Evolutionary conservation across 1,140 invertebrate species (phyloP).

Genomic region (Harlomillsia oculata): DNA sequence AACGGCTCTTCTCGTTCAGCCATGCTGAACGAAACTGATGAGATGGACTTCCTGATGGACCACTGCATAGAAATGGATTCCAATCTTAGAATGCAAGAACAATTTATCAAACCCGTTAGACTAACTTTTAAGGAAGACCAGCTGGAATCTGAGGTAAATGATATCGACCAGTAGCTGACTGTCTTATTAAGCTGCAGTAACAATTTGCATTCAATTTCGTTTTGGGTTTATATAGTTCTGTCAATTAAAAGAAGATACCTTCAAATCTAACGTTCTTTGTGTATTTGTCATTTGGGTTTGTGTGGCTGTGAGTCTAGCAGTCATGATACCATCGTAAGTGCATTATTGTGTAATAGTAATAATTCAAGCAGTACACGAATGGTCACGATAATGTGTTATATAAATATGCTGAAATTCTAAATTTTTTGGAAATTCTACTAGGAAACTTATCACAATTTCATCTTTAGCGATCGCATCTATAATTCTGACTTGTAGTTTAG

Average conservation of each 20-base stretch:
- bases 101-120: conserved; percentile 76
- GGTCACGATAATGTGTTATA: not conserved
- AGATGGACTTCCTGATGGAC: conserved; percentile 67
- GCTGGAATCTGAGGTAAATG: conserved; percentile 56
- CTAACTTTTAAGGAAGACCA: conserved; percentile 68
- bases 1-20: conserved; percentile 24
- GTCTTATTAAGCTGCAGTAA: not conserved
- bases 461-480: conserved; percentile 26
- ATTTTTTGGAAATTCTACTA: conserved; percentile 10
- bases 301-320: conserved; percentile 65
- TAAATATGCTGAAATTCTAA: conserved; percentile 4
- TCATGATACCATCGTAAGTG: conserved; percentile 64
- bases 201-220: conserved; percentile 3
- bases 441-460: conserved; percentile 22
- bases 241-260: conserved; percentile 81
- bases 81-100: conserved; percentile 78
- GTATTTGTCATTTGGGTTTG: conserved; percentile 83
- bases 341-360: not conserved
- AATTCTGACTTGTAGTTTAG: conserved; percentile 38
- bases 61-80: conserved; percentile 84
- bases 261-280: conserved; percentile 87
- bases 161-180: not conserved
- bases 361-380: not conserved
- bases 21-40: conserved; percentile 32
- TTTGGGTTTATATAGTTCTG: conserved; percentile 56